A percentile compares a stretch with the other conserved stretches of the same genome.
These are phyloP conservation scores for Musca domestica DNA, from an alignment of 1,140 invertebrate genomes.

Conservation along the genomic window DNA sequence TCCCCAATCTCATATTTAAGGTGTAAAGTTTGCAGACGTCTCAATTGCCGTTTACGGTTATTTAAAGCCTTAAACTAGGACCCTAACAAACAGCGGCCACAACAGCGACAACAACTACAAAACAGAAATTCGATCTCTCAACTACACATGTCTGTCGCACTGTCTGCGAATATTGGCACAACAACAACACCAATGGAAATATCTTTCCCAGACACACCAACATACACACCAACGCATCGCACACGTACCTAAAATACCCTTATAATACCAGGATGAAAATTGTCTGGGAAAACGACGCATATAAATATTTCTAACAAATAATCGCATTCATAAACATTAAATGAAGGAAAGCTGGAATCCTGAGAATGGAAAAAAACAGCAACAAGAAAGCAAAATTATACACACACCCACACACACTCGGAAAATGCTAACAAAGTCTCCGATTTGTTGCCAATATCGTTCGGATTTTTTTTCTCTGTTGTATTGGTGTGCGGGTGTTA, in stretches of 20 bases:
- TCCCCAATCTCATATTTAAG: slow-evolving; percentile 24
- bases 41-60: slow-evolving; percentile 29
- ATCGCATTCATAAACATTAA: slow-evolving; percentile 20
- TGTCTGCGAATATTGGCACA: too few species aligned
- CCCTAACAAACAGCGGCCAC: not conserved
- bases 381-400: not conserved
- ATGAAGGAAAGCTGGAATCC: not conserved
- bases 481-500: too few species aligned
- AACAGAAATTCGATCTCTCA: too few species aligned
- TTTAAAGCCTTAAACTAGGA: slow-evolving; percentile 25
- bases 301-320: slow-evolving; percentile 21
- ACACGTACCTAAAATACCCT: not conserved
- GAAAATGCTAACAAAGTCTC: not conserved
- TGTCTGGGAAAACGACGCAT: slow-evolving; percentile 3
- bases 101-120: too few species aligned
- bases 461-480: too few species aligned
- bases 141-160: too few species aligned
- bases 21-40: slow-evolving; percentile 30
- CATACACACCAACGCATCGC: not conserved
- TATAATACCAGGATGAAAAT: slow-evolving; percentile 10
- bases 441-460: slow-evolving; percentile 3
- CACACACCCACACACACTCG: not conserved
- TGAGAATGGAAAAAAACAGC: not conserved
- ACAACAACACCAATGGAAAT: not conserved
- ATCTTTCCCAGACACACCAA: not conserved